Conservation (phyloP, 2,888 invertebrate species). For the Drosophila infuscata region DNA sequence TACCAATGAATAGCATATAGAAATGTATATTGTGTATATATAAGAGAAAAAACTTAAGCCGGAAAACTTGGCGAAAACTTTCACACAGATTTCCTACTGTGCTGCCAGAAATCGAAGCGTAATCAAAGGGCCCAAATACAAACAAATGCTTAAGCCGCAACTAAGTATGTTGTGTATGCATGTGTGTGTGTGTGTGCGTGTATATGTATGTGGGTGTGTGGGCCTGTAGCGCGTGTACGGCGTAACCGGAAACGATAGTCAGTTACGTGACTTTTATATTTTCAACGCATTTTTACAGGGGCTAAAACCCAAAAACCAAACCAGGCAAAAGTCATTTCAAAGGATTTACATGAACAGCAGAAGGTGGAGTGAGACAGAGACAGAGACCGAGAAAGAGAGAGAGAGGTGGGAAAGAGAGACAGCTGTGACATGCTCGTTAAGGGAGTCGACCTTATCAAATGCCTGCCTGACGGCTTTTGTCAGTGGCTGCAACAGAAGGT, state of each 20-base stretch:
- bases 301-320: slow-evolving; percentile 22
- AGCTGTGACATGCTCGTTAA: slow-evolving; percentile 62
- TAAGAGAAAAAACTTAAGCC: slow-evolving; percentile 34
- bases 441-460: slow-evolving; percentile 28
- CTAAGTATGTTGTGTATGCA: slow-evolving; percentile 43
- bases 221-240: slow-evolving; percentile 51
- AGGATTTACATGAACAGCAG: slow-evolving; percentile 62
- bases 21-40: not conserved
- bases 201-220: slow-evolving; percentile 22
- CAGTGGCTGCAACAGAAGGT: slow-evolving; percentile 52
- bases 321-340: slow-evolving; percentile 44
- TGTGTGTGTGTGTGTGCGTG: slow-evolving; percentile 11
- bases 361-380: not conserved
- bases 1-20: slow-evolving; percentile 33
- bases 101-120: slow-evolving; percentile 73
- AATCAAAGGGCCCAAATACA: slow-evolving; percentile 75
- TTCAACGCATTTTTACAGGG: slow-evolving; percentile 65
- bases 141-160: slow-evolving; percentile 71
- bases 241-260: slow-evolving; percentile 69
- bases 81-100: slow-evolving; percentile 48
- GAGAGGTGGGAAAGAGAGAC: slow-evolving; percentile 10
- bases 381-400: not conserved
- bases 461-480: slow-evolving; percentile 15
- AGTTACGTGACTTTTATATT: slow-evolving; percentile 80
- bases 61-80: slow-evolving; percentile 62